Percentiles rank a stretch among this genome's conserved stretches.
Conservation (phyloP, 30 jellyfish, hydroid and myxozoan species). For the Sanderia malayensis region DNA sequence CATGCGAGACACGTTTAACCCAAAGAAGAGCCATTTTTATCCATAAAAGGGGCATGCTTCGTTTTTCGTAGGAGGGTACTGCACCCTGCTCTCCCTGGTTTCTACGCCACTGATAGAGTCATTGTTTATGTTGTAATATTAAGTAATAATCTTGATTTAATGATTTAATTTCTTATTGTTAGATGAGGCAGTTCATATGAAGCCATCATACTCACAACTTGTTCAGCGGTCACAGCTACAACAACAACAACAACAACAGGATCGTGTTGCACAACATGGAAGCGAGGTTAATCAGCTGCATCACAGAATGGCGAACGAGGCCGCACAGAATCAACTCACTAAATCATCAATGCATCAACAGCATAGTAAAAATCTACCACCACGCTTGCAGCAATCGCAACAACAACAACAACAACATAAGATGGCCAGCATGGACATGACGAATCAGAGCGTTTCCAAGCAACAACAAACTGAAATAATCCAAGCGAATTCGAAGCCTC, state of each 20-base stretch:
- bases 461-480: neutral
- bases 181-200: conserved; percentile 10
- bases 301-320: conserved; percentile 25
- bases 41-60: too few relatives aligned
- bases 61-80: too few relatives aligned
- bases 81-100: too few relatives aligned
- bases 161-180: too few relatives aligned
- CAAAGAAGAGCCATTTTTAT: too few relatives aligned
- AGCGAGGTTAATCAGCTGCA: conserved; percentile 10
- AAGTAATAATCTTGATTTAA: too few relatives aligned
- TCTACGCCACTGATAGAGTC: too few relatives aligned
- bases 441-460: neutral
- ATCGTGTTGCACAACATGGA: conserved; percentile 14
- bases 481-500: neutral
- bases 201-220: conserved; percentile 15
- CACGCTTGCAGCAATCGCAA: conserved; percentile 43
- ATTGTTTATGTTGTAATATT: too few relatives aligned
- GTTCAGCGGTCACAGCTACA: conserved; percentile 1
- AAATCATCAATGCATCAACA: neutral
- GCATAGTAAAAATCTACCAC: conserved; percentile 17
- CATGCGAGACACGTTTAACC: too few relatives aligned
- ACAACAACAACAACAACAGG: conserved; percentile 19
- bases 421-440: neutral
- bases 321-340: neutral
- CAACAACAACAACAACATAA: conserved; percentile 15